phyloP scores from a whole-genome alignment of 2,113 vertebrate species.

The Anarhynchus alexandrinus region DNA sequence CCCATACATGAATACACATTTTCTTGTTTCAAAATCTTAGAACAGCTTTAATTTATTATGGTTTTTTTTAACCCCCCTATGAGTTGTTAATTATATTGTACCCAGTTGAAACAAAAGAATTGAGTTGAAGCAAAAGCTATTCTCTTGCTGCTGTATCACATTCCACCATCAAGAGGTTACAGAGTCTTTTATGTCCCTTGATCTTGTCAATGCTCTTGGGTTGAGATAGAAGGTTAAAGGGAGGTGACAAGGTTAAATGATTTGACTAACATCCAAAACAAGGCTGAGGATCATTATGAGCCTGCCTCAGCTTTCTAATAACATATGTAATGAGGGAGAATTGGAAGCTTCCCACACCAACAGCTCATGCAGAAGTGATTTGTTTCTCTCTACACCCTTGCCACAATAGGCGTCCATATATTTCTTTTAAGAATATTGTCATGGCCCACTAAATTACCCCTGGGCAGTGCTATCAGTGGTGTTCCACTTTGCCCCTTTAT shows the following conservation, averaged over 20 bases:
- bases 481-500: slow-evolving; percentile 64
- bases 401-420: slow-evolving; percentile 23
- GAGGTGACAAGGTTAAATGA: slow-evolving; percentile 61
- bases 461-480: slow-evolving; percentile 44
- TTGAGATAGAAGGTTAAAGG: slow-evolving; percentile 39
- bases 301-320: slow-evolving; percentile 46
- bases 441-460: slow-evolving; percentile 54
- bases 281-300: slow-evolving; percentile 7
- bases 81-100: neutral
- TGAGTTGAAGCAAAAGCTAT: neutral
- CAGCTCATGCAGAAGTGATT: slow-evolving; percentile 45
- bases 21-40: neutral
- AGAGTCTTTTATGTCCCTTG: slow-evolving; percentile 16
- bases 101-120: neutral
- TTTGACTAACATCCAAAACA: slow-evolving; percentile 59
- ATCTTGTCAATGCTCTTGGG: neutral
- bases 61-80: accelerated
- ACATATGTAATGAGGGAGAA: slow-evolving; percentile 9
- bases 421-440: slow-evolving; percentile 52
- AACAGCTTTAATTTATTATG: neutral
- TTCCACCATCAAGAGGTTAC: neutral
- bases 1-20: neutral
- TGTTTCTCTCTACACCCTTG: slow-evolving; percentile 29
- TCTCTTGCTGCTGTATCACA: neutral
- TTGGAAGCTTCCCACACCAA: slow-evolving; percentile 13